Evolutionary conservation across 2,113 vertebrate species (phyloP).

Genomic region (Grus americana): DNA sequence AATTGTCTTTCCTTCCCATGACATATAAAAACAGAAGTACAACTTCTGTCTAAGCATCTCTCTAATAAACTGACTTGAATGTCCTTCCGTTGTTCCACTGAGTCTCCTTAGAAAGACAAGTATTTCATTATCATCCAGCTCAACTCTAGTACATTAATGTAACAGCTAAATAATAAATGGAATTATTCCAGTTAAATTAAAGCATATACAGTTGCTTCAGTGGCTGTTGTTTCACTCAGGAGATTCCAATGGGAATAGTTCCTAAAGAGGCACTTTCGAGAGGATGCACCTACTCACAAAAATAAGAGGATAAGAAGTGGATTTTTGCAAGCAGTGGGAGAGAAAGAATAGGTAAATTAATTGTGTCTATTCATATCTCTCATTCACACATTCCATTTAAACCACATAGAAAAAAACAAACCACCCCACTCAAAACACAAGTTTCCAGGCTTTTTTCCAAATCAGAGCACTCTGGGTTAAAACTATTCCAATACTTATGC

Average conservation of each 20-base stretch:
- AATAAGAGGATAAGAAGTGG: not conserved
- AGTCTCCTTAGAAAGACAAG: not conserved
- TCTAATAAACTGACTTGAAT: not conserved
- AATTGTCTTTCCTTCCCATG: not conserved
- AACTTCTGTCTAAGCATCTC: not conserved
- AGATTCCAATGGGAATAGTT: not conserved
- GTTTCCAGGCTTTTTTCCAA: not conserved
- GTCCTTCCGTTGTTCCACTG: not conserved
- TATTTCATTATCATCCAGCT: not conserved
- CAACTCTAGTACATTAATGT: not conserved
- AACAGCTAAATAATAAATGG: not conserved
- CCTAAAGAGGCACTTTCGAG: not conserved
- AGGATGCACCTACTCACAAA: not conserved
- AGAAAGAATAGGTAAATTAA: not conserved
- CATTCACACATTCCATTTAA: not conserved
- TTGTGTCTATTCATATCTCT: not conserved
- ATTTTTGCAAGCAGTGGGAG: not conserved
- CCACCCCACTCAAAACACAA: not conserved
- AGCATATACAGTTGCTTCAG: not conserved
- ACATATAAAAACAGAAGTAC: not conserved
- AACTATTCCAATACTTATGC: not conserved
- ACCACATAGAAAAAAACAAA: not conserved
- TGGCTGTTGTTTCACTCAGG: not conserved
- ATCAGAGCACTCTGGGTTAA: not conserved
- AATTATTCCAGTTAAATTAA: not conserved